Evolutionary conservation across 2,113 vertebrate genomes (phyloP).

Genomic region (Chionis minor): DNA sequence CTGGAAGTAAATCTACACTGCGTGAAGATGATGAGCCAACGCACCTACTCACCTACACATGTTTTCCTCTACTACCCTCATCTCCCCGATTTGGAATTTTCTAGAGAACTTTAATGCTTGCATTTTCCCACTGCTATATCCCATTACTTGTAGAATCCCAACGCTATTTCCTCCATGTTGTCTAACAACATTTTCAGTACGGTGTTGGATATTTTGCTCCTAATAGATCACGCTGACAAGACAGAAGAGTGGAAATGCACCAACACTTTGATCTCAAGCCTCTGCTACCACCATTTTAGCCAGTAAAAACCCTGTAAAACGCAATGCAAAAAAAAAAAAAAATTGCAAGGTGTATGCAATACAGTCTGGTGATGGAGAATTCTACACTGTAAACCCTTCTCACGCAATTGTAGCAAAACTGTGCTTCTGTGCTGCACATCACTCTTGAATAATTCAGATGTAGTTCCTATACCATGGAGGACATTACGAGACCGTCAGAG

Average conservation of each 20-base stretch:
- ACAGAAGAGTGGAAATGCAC: not conserved
- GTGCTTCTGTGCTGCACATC: not conserved
- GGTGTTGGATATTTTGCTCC: not conserved
- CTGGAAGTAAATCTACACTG: not conserved
- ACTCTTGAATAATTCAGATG: constrained; percentile 10
- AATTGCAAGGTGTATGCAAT: not conserved
- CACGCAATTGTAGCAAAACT: not conserved
- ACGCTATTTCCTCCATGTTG: not conserved
- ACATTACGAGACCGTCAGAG: not conserved
- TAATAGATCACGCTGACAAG: fast-evolving
- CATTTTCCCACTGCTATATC: not conserved
- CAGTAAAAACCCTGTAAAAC: not conserved
- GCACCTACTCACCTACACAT: not conserved
- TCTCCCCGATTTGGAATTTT: not conserved
- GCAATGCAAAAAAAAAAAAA: not conserved
- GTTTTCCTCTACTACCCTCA: not conserved
- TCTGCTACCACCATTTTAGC: not conserved
- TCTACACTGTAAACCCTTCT: not conserved
- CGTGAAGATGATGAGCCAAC: not conserved
- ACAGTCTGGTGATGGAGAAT: not conserved
- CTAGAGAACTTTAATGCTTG: not conserved
- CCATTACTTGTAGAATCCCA: not conserved
- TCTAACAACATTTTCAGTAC: not conserved
- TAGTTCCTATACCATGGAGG: not conserved
- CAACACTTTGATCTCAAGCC: not conserved